A percentile compares a stretch with the other conserved stretches of the same genome.
Conservation (phyloP, 2,113 vertebrate genomes). For the Eudyptes chrysolophus region DNA sequence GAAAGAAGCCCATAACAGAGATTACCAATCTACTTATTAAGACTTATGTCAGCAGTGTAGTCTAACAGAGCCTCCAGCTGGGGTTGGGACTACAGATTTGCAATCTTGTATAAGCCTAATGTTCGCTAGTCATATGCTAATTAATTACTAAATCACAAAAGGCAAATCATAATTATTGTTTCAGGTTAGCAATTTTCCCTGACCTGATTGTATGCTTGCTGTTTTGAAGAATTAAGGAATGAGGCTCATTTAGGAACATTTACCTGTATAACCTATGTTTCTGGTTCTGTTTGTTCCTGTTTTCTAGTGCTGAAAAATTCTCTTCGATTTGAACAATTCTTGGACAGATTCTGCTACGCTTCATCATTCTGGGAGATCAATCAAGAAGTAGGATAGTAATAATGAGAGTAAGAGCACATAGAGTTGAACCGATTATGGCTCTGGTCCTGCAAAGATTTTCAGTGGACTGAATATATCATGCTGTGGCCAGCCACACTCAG, state of each 20-base stretch:
- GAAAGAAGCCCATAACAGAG: slow-evolving; percentile 62
- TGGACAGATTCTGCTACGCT: background rate
- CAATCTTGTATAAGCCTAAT: slow-evolving; percentile 26
- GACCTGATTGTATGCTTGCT: slow-evolving; percentile 38
- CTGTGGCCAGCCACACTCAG: background rate
- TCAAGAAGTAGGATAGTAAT: background rate
- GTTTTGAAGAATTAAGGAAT: slow-evolving; percentile 32
- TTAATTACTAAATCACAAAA: slow-evolving; percentile 61
- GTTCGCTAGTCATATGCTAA: slow-evolving; percentile 31
- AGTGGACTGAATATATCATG: background rate
- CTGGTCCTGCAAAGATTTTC: background rate
- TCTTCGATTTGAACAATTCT: background rate
- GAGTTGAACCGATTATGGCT: background rate
- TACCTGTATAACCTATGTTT: background rate
- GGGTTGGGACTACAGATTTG: slow-evolving; percentile 33
- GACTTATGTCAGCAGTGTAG: slow-evolving; percentile 28
- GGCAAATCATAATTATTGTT: slow-evolving; percentile 56
- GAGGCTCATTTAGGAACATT: slow-evolving; percentile 18
- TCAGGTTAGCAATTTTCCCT: slow-evolving; percentile 36
- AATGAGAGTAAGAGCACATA: background rate
- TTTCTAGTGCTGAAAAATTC: background rate
- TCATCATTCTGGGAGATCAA: background rate
- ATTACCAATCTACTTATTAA: slow-evolving; percentile 49
- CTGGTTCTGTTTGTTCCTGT: background rate
- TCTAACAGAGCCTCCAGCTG: slow-evolving; percentile 35